Evolutionary conservation across 1,140 invertebrate genomes (phyloP).

Genomic region (Calosoma granatense): DNA sequence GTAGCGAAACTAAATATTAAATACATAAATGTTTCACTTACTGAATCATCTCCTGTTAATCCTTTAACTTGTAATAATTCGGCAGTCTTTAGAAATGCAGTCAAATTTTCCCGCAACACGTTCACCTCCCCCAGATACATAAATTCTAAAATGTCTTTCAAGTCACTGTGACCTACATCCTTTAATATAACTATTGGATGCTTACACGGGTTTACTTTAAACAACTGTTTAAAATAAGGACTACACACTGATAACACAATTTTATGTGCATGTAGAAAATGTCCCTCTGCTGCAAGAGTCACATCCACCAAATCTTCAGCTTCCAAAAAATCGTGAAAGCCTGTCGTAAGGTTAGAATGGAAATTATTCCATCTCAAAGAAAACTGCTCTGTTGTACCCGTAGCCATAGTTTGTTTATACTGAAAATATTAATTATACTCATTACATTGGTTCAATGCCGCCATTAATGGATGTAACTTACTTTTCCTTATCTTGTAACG

Average conservation of each 20-base stretch:
- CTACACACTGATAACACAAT: conserved; percentile 62
- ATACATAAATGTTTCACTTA: no score
- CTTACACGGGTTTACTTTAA: conserved; percentile 40
- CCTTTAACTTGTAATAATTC: conserved; percentile 82
- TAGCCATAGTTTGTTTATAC: conserved; percentile 23
- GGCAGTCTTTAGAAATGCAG: conserved; percentile 77
- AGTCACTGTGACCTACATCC: conserved; percentile 64
- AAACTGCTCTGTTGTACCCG: conserved; percentile 40
- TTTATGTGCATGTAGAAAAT: conserved; percentile 60
- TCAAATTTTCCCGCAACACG: conserved; percentile 77
- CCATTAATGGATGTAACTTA: neutral
- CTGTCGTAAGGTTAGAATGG: conserved; percentile 49
- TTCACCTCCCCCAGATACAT: conserved; percentile 87
- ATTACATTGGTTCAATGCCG: neutral
- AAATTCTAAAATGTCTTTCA: conserved; percentile 68
- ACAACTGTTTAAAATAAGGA: conserved; percentile 62
- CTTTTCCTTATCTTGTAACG: no score
- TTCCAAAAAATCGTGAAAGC: conserved; percentile 49
- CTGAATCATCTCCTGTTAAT: conserved; percentile 47
- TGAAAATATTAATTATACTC: neutral
- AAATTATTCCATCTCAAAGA: conserved; percentile 58
- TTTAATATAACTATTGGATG: conserved; percentile 65
- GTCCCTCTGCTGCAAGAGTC: conserved; percentile 58
- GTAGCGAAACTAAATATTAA: no score
- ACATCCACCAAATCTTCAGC: conserved; percentile 61